Evolutionary conservation across 2,113 vertebrate genomes (phyloP), one percentile per base, ranked within the genome.

Genomic region (Ovis canadensis): DNA sequence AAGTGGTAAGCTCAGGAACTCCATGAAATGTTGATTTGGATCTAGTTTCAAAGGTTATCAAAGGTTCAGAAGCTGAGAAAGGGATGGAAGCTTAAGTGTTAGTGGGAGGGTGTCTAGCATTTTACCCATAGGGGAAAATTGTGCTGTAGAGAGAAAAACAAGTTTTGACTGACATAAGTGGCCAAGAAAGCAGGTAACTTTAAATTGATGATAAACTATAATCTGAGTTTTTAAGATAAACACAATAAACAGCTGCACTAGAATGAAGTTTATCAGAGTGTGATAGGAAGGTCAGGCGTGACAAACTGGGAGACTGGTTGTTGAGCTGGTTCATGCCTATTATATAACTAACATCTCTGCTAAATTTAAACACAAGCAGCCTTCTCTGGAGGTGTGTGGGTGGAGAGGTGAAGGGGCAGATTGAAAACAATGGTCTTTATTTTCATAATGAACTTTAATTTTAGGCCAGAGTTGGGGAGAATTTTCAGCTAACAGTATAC

Each of bases 351-450:
- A 78, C 80, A 62, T 54, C 23, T 15, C 12, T 88, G 60, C 97
- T 97, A 92, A 98, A 97, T 97, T 95, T 97, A 98, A 92, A 98
- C 85, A 96, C 15, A 17, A 31, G 89, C 50, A 96, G 0, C n/a
- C 54, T 96, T 90, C 93, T 96, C 25, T 96, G 82, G 96, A 97
- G 90, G 85, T 96, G 89, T 97, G 97, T 93, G 94, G 97, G 98
- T 85, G 94, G 94, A 97, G 59, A 98, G 93, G 97, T 96, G 95
- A 98, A 97, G 91, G 85, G 86, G 59, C 92, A 98, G 86, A 91
- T 6, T 48, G 87, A 97, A 98, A 97, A 98, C 97, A 98, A 98
- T 97, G 84, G 94, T n/a, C 89, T 97, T 95, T 94, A 96, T 97
- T 98, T 98, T 95, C 91, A 94, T 95, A 97, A 91, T 84, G 59